Percentiles rank a stretch among this genome's conserved stretches.
Evolutionary conservation across 2,888 invertebrate genomes (phyloP).

Genomic region (Uloborus plumipes): DNA sequence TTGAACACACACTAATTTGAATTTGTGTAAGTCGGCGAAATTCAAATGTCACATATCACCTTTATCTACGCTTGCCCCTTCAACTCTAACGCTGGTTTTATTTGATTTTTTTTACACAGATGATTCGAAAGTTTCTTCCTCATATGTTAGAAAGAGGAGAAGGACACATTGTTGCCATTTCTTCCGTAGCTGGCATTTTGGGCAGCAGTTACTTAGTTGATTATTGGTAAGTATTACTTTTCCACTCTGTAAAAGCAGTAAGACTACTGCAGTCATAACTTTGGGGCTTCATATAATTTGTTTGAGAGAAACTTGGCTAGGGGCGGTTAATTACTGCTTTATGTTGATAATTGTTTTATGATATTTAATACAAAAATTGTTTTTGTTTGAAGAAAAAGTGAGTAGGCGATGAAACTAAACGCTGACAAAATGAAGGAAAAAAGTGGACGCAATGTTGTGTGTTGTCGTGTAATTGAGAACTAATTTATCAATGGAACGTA

Average conservation of each 20-base stretch:
- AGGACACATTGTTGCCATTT: constrained; percentile 94
- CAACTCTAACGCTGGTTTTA: neutral
- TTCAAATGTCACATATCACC: too few relatives aligned
- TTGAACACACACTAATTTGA: too few relatives aligned
- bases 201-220: constrained; percentile 86
- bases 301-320: too few relatives aligned
- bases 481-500: too few relatives aligned
- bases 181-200: constrained; percentile 88
- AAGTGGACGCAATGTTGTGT: too few relatives aligned
- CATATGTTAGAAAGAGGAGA: constrained; percentile 87
- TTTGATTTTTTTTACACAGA: constrained; percentile 33
- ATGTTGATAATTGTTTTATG: neutral
- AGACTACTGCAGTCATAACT: too few relatives aligned
- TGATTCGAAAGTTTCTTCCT: constrained; percentile 82
- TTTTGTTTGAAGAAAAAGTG: neutral
- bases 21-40: too few relatives aligned
- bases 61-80: too few relatives aligned
- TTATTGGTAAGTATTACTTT: constrained; percentile 77
- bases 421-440: too few relatives aligned
- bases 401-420: neutral
- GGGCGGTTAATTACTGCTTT: too few relatives aligned
- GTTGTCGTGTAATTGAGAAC: too few relatives aligned
- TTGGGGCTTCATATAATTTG: neutral
- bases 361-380: neutral
- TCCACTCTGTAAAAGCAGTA: too few relatives aligned